Percentiles rank a stretch among this genome's conserved stretches.
These are phyloP conservation scores for Daktulosphaira vitifoliae DNA, from an alignment of 1,140 invertebrate genomes.

Conservation along the genomic window DNA sequence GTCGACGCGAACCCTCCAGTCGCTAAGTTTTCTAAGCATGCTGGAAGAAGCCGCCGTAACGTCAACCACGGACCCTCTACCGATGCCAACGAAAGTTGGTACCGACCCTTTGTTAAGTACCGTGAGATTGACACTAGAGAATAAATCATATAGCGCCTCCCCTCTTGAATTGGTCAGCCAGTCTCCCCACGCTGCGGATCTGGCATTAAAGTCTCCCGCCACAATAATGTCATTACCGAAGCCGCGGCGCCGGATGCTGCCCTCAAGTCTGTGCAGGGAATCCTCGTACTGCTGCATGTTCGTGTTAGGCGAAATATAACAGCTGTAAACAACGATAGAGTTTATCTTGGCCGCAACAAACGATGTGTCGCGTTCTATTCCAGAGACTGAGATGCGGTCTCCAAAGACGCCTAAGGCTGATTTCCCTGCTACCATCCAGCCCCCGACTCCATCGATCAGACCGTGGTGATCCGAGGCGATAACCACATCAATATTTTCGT, in stretches of 20 bases:
- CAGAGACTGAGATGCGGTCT: too few relatives aligned
- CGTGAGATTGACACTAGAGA: neutral
- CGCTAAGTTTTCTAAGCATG: neutral
- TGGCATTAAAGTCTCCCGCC: neutral
- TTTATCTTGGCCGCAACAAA: too few relatives aligned
- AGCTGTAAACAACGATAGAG: too few relatives aligned
- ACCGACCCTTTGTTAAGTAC: neutral
- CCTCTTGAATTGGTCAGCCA: neutral
- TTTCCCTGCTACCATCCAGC: too few relatives aligned
- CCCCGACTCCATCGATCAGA: too few relatives aligned
- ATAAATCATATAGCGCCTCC: neutral
- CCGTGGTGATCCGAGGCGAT: too few relatives aligned
- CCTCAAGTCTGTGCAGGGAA: too few relatives aligned
- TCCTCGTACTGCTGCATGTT: too few relatives aligned
- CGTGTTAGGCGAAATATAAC: too few relatives aligned
- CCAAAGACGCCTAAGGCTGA: too few relatives aligned
- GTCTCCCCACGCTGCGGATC: constrained; percentile 1
- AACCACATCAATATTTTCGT: too few relatives aligned
- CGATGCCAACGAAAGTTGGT: neutral
- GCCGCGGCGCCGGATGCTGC: neutral
- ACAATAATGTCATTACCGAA: neutral
- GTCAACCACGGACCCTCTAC: neutral
- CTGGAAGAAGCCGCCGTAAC: neutral
- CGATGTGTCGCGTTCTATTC: too few relatives aligned
- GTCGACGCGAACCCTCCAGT: neutral